Base-by-base conservation (phyloP, 2,113 vertebrate genomes). In the Coreoperca whiteheadi region DNA sequence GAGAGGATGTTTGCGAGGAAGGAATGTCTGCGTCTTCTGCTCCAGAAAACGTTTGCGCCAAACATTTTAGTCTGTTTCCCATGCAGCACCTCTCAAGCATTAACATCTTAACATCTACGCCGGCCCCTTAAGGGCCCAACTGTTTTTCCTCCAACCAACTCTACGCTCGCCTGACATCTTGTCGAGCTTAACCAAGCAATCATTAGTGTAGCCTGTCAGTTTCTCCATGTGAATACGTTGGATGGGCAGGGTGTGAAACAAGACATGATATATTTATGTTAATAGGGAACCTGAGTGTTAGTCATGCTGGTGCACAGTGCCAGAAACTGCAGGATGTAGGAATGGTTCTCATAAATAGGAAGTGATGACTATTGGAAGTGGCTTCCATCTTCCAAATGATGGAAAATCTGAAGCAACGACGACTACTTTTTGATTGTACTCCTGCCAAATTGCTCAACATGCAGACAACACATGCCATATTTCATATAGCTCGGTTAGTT, bases 1-100 rank as follows among this genome's bases (percentile, higher is more conserved):
- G 87, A 95, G 92, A 94, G 89, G 90, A 84, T 94, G 91, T 94
- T 95, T 92, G 81, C 89, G 84, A 82, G 89, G 90, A 91, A 93
- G 88, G 94, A 95, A 95, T 95, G 90, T 93, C 88, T 92, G 89
- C 88, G 83, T 74, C 41, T 80, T 87, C 83, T 50, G 59, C 89
- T 92, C 88, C 87, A 92, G 76, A 90, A 87, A 86, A 77, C 30
- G 82, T 34, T 79, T 86, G 72, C 21, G 50, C 86, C 83, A 90
- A 92, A 91, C 86, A 77, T 88, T 87, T 87, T 34, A 78, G 74
- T 89, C 83, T 61, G 84, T 87, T 94, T 94, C 84, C 77, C 85
- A 89, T 83, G 82, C 83, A 86, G 77, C 71, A 70, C 41, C 54
- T 64, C 56, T 46, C 18, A 3, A 39, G 57, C 25, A 50, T 67